Evolutionary conservation across 2,797 vertebrate species (phyloP).

Genomic region (Vultur gryphus): DNA sequence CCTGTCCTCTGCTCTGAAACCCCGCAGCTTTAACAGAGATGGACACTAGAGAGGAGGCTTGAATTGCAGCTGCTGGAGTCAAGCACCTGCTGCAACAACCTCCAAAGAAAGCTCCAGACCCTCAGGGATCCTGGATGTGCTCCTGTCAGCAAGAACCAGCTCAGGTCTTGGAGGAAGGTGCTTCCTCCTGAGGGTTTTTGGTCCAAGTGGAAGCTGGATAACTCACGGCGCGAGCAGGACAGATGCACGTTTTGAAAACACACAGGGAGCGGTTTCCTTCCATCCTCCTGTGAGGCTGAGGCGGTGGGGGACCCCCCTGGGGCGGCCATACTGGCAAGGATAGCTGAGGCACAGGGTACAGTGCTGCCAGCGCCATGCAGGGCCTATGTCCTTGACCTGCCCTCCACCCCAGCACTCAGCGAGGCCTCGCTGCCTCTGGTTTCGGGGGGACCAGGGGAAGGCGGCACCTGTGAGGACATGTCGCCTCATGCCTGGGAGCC

Average conservation of each 20-base stretch:
- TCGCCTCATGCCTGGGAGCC: background rate
- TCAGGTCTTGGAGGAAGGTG: background rate
- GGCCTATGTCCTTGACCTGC: background rate
- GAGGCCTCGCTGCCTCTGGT: background rate
- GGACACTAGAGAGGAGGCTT: accelerated
- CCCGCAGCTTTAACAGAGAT: background rate
- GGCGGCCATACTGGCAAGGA: accelerated
- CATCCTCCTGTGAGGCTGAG: background rate
- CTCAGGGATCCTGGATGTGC: background rate
- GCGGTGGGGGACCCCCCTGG: accelerated
- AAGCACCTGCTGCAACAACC: background rate
- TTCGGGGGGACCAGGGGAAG: background rate
- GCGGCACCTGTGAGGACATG: background rate
- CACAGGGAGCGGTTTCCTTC: background rate
- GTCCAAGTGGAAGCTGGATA: background rate
- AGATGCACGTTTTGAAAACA: background rate
- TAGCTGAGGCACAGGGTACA: accelerated
- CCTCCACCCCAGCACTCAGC: background rate
- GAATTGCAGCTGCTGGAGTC: background rate
- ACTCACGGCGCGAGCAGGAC: accelerated
- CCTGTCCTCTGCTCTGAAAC: background rate
- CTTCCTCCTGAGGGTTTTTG: background rate
- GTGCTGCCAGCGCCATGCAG: accelerated
- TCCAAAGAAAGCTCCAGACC: background rate
- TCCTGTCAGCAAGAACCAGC: background rate